These are phyloP conservation scores for human DNA, from an alignment of 2,113 vertebrate genomes.

Conservation along the genomic window DNA sequence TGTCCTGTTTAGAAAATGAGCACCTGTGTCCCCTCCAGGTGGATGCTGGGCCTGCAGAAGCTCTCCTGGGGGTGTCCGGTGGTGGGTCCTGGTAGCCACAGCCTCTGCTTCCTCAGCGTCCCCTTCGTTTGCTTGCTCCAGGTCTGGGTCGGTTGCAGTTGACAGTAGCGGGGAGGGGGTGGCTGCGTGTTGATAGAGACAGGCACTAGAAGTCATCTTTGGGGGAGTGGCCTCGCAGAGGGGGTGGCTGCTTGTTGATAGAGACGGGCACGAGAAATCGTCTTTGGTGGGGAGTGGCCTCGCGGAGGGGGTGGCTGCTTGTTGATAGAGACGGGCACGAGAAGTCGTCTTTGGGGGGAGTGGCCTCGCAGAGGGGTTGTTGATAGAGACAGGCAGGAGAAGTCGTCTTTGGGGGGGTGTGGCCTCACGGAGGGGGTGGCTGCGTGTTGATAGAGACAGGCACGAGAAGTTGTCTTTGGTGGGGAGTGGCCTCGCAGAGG, in stretches of 20 bases:
- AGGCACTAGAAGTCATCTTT: rapidly evolving
- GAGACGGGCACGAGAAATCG: rapidly evolving
- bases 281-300: not conserved
- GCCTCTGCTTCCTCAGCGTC: not conserved
- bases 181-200: not conserved
- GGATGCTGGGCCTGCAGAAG: rapidly evolving
- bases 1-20: rapidly evolving
- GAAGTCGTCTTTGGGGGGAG: not conserved
- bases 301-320: too few relatives aligned
- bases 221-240: too few relatives aligned
- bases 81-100: not conserved
- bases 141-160: not conserved
- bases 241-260: not conserved
- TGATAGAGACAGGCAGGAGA: not conserved
- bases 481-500: too few relatives aligned
- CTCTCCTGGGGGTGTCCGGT: not conserved
- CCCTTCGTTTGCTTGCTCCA: rapidly evolving
- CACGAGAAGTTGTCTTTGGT: rapidly evolving
- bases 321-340: not conserved
- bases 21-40: not conserved
- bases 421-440: too few relatives aligned
- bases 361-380: too few relatives aligned
- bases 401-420: rapidly evolving
- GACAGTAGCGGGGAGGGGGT: rapidly evolving
- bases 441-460: not conserved